Evolutionary conservation across 2,888 invertebrate species (phyloP).

Genomic region (Dicranocentrus wangi): DNA sequence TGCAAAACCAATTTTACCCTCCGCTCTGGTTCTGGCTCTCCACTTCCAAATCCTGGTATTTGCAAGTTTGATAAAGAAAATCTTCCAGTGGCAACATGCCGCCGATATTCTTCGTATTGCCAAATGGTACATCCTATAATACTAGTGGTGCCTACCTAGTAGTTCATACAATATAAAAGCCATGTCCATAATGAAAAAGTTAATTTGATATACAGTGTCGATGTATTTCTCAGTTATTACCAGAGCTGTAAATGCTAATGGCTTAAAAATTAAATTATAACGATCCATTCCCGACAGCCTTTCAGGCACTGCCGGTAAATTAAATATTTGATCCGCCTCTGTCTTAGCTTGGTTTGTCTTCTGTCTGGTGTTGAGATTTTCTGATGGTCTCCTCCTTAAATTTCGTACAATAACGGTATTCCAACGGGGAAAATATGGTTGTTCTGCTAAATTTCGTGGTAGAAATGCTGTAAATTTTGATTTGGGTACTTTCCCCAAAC

Average conservation of each 20-base stretch:
- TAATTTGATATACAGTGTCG: too few relatives aligned
- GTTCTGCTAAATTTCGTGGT: constrained; percentile 30
- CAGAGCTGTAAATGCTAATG: constrained; percentile 70
- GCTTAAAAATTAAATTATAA: constrained; percentile 65
- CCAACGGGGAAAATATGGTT: constrained; percentile 27
- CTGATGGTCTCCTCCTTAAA: constrained; percentile 30
- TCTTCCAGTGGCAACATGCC: constrained; percentile 47
- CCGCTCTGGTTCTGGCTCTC: constrained; percentile 21
- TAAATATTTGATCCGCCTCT: constrained; percentile 18
- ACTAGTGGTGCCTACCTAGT: constrained; percentile 82
- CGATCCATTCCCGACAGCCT: constrained; percentile 58
- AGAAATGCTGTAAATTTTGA: constrained; percentile 54
- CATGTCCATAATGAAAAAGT: not conserved
- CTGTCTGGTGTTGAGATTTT: constrained; percentile 3
- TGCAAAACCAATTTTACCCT: too few relatives aligned
- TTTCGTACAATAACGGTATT: constrained; percentile 33
- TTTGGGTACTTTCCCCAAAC: constrained; percentile 52
- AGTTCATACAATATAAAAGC: not conserved
- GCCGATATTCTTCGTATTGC: constrained; percentile 86
- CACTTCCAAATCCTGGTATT: constrained; percentile 44
- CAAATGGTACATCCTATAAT: constrained; percentile 86
- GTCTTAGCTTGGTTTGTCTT: not conserved
- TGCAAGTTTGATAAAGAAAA: constrained; percentile 62
- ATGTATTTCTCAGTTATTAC: constrained; percentile 61
- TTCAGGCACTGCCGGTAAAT: constrained; percentile 44